Conservation (phyloP, 2,113 vertebrate species). For the Malaclemys terrapin region DNA sequence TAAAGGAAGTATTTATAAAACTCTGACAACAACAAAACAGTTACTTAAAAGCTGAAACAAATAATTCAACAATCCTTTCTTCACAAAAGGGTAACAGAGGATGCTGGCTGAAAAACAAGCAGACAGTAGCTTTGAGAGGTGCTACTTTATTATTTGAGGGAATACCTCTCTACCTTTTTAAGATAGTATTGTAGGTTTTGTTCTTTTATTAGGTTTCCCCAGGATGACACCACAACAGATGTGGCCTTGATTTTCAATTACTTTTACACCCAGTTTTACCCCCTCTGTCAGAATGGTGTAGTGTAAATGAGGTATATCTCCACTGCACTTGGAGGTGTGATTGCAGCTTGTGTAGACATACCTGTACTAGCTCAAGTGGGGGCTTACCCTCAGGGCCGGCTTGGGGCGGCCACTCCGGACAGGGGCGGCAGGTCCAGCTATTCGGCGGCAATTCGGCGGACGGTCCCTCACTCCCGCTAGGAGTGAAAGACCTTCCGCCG, state of each 20-base stretch:
- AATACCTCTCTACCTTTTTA: neutral
- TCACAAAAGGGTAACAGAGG: neutral
- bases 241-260: neutral
- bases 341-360: neutral
- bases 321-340: neutral
- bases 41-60: neutral
- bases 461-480: too few relatives aligned
- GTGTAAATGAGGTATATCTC: neutral
- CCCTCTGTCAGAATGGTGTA: neutral
- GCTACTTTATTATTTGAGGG: neutral
- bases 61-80: neutral
- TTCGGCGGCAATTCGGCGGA: too few relatives aligned
- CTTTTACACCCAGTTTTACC: neutral
- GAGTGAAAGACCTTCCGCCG: too few relatives aligned
- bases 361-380: neutral
- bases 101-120: neutral
- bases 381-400: too few relatives aligned
- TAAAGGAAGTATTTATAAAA: neutral
- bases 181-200: neutral
- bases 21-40: neutral
- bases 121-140: neutral
- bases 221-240: neutral
- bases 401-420: too few relatives aligned
- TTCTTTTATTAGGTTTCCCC: neutral
- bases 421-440: too few relatives aligned